Evolutionary conservation across 2,888 invertebrate species (phyloP), one percentile per base, ranked within the genome.

Genomic region (Erebia ligea): DNA sequence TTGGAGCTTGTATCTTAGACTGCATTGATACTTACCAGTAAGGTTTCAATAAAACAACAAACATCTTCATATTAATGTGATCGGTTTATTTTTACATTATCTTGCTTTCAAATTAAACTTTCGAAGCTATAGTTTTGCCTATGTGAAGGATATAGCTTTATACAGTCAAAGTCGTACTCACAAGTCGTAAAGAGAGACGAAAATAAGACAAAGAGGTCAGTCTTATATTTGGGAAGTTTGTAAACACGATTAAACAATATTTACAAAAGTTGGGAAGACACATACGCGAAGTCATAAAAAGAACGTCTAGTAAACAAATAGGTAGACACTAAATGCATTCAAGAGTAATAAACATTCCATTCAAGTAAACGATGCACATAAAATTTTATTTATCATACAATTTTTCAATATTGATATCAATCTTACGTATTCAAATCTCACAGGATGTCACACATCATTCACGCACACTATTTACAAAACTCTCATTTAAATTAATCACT

Each of bases 221-320:
- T 93, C 93, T 93, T 93, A 92, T 93, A 85, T 91, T 92, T 92
- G 93, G 93, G 92, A 92, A 92, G 90, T 88, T 88, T 90, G 90
- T 92, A 91, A 91, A 90, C 83, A 84, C 77, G 81, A 83, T 80
- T 88, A 90, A 92, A 89, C 83, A 82, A 90, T 91, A 92, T 92
- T 88, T 92, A 92, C 92, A 92, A 91, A 91, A 92, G 91, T 87
- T 84, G 84, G 92, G 92, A 93, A 93, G 92, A 92, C 90, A 86
- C 84, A 84, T 80, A 87, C 87, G 85, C 85, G 84, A 88, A 86
- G 82, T 88, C 82, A 83, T 82, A 84, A 91, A 76, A 88, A 78
- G 76, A 90, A 90, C 75, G 78, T 83, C 86, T 88, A 88, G 81
- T 82, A 86, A 88, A 87, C 78, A 83, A 89, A 86, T 78, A 77